Conservation (phyloP, 2,888 invertebrate genomes). For the Drosophila anomelani region DNA sequence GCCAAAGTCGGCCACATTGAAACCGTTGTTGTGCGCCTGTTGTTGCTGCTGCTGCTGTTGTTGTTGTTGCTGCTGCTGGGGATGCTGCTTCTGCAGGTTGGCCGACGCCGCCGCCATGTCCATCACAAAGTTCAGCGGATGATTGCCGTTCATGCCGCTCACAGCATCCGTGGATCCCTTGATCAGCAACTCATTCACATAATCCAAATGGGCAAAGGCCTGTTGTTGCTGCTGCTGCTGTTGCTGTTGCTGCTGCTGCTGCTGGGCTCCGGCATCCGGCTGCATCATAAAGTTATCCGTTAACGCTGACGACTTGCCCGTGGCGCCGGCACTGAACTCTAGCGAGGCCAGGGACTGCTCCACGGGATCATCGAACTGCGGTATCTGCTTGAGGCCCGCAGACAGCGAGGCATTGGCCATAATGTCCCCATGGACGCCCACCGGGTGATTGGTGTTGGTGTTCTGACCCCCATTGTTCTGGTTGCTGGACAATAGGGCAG, state of each 20-base stretch:
- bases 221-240: constrained; percentile 84
- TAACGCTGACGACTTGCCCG: constrained; percentile 70
- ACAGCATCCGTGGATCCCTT: constrained; percentile 77
- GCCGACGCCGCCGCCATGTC: constrained; percentile 80
- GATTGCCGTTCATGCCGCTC: constrained; percentile 82
- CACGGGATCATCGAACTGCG: constrained; percentile 88
- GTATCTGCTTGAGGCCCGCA: constrained; percentile 83
- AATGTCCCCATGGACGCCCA: constrained; percentile 26
- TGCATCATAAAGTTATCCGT: constrained; percentile 78
- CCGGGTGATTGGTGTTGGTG: constrained; percentile 28
- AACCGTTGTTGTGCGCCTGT: constrained; percentile 83
- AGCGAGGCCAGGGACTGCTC: constrained; percentile 90
- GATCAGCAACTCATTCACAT: constrained; percentile 83
- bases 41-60: constrained; percentile 78
- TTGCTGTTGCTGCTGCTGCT: constrained; percentile 76
- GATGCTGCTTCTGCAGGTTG: constrained; percentile 65
- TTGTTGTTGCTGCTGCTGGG: constrained; percentile 81
- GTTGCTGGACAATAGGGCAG: constrained; percentile 61
- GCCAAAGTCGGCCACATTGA: constrained; percentile 76
- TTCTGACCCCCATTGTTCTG: constrained; percentile 31
- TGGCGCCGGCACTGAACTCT: constrained; percentile 87
- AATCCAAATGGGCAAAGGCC: constrained; percentile 82
- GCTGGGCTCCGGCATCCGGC: constrained; percentile 61
- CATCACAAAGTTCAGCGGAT: constrained; percentile 79
- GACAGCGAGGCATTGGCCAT: constrained; percentile 69